phyloP scores from a whole-genome alignment of 2,113 vertebrate species.

The Amblyopsis rosae region DNA sequence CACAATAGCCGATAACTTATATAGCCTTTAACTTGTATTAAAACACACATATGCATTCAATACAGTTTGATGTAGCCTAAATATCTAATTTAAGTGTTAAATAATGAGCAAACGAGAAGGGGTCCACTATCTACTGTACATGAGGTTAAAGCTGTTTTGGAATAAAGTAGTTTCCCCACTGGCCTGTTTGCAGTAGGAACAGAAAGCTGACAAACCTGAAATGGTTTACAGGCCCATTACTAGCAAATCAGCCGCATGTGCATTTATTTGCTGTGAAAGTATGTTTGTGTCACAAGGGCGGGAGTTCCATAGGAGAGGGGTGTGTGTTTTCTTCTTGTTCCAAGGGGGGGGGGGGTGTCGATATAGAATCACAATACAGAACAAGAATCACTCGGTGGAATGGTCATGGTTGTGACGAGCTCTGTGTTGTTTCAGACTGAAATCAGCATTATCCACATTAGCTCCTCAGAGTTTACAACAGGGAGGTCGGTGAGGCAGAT shows the following conservation, averaged over 20 bases:
- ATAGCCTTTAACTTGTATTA: no score
- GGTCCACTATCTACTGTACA: neutral
- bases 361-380: slow-evolving; percentile 32
- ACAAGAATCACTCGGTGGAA: neutral
- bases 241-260: slow-evolving; percentile 13
- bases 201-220: slow-evolving; percentile 57
- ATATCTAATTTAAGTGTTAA: no score
- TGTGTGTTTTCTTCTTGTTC: slow-evolving; percentile 17
- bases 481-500: no score
- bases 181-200: slow-evolving; percentile 26
- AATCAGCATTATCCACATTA: neutral
- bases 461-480: no score
- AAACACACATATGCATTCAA: no score
- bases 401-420: no score
- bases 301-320: slow-evolving; percentile 8
- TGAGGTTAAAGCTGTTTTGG: neutral
- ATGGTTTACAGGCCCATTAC: slow-evolving; percentile 13
- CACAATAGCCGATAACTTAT: no score
- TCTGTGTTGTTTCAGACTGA: neutral
- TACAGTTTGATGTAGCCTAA: no score
- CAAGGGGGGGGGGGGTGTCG: neutral
- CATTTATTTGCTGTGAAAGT: no score
- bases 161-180: neutral
- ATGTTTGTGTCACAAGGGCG: neutral
- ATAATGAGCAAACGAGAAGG: no score